Evolutionary conservation across 2,797 vertebrate genomes (phyloP).

Genomic region (Gobionotothen gibberifrons): DNA sequence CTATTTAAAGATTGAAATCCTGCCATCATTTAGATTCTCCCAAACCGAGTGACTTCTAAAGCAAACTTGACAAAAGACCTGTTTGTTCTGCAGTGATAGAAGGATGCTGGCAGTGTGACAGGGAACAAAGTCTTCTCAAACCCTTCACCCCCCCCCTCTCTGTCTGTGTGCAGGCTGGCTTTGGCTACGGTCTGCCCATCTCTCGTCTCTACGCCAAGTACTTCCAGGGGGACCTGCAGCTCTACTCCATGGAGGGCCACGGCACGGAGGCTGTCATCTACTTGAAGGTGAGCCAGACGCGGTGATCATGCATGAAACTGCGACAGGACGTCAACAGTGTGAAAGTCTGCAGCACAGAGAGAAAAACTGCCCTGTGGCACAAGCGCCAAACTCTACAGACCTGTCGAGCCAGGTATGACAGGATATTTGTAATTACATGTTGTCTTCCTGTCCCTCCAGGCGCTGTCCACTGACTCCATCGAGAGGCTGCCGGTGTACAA

Average conservation of each 20-base stretch:
- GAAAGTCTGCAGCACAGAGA: not conserved
- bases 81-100: slow-evolving; percentile 1
- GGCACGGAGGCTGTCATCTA: slow-evolving; percentile 95
- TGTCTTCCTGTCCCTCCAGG: slow-evolving; percentile 74
- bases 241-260: slow-evolving; percentile 95
- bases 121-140: slow-evolving; percentile 40
- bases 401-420: not conserved
- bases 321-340: slow-evolving; percentile 4
- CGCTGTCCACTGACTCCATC: slow-evolving; percentile 94
- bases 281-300: slow-evolving; percentile 86
- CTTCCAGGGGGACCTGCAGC: slow-evolving; percentile 96
- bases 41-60: slow-evolving; percentile 11
- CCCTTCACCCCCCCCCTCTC: slow-evolving; percentile 17
- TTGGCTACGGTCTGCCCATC: slow-evolving; percentile 95
- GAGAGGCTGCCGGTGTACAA: slow-evolving; percentile 96
- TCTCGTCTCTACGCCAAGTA: slow-evolving; percentile 96
- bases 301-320: slow-evolving; percentile 16
- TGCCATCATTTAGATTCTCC: not conserved
- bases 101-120: slow-evolving; percentile 1
- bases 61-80: slow-evolving; percentile 7
- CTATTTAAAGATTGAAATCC: slow-evolving; percentile 27
- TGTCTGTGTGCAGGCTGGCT: slow-evolving; percentile 86
- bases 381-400: not conserved
- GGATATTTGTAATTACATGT: slow-evolving; percentile 15
- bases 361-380: not conserved